phyloP scores from a whole-genome alignment of 2,797 vertebrate genomes.

The Sebastes taczanowskii region DNA sequence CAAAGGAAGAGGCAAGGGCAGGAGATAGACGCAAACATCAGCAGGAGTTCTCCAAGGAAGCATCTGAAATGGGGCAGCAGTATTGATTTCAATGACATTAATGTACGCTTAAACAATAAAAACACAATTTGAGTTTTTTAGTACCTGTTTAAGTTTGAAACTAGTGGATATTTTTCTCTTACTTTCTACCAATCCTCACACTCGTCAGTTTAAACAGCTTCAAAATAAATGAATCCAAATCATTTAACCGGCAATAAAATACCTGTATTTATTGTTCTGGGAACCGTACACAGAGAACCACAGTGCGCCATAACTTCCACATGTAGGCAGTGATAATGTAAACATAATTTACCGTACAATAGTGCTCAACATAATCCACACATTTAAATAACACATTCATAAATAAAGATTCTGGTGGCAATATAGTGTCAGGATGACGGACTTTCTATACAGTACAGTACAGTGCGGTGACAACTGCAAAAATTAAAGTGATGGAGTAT shows the following conservation, averaged over 20 bases:
- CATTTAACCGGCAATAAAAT: conserved; percentile 54
- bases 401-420: conserved; percentile 57
- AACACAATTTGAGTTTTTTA: conserved; percentile 12
- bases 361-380: conserved; percentile 42
- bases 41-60: conserved; percentile 14
- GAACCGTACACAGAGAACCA: conserved; percentile 53
- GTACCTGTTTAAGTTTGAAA: background rate
- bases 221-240: background rate
- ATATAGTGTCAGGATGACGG: conserved; percentile 32
- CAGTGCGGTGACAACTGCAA: conserved; percentile 56
- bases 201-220: background rate
- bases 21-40: conserved; percentile 61
- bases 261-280: conserved; percentile 58
- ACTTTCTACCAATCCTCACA: background rate
- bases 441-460: conserved; percentile 54
- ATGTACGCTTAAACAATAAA: conserved; percentile 18
- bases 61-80: conserved; percentile 9
- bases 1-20: conserved; percentile 81
- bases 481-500: conserved; percentile 29
- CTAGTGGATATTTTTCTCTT: background rate
- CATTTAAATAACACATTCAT: conserved; percentile 53
- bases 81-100: background rate
- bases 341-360: conserved; percentile 41
- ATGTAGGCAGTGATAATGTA: conserved; percentile 62
- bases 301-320: conserved; percentile 56